These are phyloP conservation scores for Patella ulyssiponensis DNA, from an alignment of 2,888 invertebrate species.

Conservation along the genomic window DNA sequence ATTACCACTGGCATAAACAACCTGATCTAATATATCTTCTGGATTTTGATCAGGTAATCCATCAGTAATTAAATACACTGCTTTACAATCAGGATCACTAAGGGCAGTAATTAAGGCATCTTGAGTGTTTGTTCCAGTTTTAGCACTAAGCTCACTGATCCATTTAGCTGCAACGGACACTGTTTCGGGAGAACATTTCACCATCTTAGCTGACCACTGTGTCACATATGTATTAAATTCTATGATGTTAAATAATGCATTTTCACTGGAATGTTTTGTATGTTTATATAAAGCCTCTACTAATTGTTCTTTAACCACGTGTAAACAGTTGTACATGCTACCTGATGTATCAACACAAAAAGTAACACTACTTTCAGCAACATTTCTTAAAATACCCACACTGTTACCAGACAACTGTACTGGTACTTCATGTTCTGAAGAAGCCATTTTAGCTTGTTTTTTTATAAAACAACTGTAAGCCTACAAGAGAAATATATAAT, in stretches of 20 bases:
- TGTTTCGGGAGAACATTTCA: constrained; percentile 69
- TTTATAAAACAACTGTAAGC: too few species aligned
- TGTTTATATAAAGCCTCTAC: constrained; percentile 61
- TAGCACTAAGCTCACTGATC: constrained; percentile 64
- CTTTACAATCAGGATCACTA: constrained; percentile 62
- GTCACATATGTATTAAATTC: constrained; percentile 70
- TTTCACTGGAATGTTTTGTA: constrained; percentile 48
- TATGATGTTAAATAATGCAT: constrained; percentile 67
- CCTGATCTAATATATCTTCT: constrained; percentile 66
- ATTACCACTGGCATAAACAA: constrained; percentile 53
- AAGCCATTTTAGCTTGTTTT: too few species aligned
- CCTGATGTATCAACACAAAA: constrained; percentile 72
- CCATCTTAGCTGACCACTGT: constrained; percentile 71
- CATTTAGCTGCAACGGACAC: constrained; percentile 68
- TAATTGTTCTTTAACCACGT: constrained; percentile 69
- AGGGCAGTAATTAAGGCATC: constrained; percentile 68
- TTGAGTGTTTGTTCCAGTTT: constrained; percentile 70
- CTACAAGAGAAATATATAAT: too few species aligned
- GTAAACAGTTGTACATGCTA: constrained; percentile 68
- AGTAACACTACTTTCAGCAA: constrained; percentile 66
- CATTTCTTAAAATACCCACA: constrained; percentile 67
- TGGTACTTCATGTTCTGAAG: not conserved
- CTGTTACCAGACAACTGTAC: constrained; percentile 22
- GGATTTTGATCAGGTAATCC: constrained; percentile 69
- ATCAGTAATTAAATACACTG: constrained; percentile 70